Evolutionary conservation across 2,113 vertebrate genomes (phyloP).

Genomic region (Formicarius rufipectus): DNA sequence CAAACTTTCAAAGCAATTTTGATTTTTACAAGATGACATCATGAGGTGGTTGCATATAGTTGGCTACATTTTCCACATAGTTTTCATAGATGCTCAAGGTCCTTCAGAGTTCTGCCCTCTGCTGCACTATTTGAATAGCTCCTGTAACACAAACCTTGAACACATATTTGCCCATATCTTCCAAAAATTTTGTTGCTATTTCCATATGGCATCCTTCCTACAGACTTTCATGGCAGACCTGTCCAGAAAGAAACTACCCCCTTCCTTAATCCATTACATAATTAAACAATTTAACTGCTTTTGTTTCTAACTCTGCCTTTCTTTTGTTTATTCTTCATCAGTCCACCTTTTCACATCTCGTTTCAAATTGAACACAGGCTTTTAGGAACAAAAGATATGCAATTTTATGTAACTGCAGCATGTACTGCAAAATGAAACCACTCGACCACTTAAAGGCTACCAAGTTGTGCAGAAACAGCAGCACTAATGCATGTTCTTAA

Average conservation of each 20-base stretch:
- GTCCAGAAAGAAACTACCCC: not conserved
- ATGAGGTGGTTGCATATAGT: not conserved
- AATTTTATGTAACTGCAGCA: not conserved
- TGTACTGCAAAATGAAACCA: not conserved
- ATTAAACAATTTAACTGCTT: not conserved
- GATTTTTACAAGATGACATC: not conserved
- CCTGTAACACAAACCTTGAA: not conserved
- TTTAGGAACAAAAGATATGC: not conserved
- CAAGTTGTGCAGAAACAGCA: not conserved
- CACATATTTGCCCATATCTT: accelerated
- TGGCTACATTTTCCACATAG: not conserved
- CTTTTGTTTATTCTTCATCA: not conserved
- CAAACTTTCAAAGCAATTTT: not conserved
- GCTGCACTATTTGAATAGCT: not conserved
- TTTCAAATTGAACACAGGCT: not conserved
- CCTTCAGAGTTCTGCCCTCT: not conserved
- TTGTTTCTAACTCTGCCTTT: not conserved
- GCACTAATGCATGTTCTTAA: not conserved
- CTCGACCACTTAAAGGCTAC: not conserved
- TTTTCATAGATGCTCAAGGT: not conserved
- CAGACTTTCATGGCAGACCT: not conserved
- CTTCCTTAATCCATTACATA: not conserved
- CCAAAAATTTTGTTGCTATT: not conserved
- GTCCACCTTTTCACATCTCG: not conserved
- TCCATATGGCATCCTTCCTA: not conserved